phyloP scores from a whole-genome alignment of 2,113 vertebrate genomes.

The Andinoacara biseriatus region DNA sequence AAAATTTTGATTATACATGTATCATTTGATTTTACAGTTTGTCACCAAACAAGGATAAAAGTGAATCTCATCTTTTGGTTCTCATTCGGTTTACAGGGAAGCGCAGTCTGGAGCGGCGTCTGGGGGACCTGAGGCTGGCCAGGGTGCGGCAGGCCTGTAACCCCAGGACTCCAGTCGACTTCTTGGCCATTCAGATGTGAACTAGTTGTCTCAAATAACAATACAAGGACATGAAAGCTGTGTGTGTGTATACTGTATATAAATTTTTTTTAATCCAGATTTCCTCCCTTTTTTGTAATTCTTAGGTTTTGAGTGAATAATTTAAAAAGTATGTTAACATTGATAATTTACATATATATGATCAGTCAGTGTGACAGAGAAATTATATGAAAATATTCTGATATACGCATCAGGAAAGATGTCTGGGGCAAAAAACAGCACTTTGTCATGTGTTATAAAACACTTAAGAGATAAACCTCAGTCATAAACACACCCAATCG shows the following conservation, averaged over 20 bases:
- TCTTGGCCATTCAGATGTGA: constrained; percentile 67
- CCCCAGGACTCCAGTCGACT: constrained; percentile 71
- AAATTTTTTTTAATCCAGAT: neutral
- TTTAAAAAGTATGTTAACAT: neutral
- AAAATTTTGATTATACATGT: neutral
- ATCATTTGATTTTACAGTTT: constrained; percentile 1
- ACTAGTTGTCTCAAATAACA: neutral
- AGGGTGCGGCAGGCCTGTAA: constrained; percentile 70
- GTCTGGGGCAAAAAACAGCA: neutral
- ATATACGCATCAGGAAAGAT: neutral
- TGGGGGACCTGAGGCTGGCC: constrained; percentile 71
- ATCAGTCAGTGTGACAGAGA: neutral
- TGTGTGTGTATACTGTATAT: neutral
- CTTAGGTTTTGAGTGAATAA: neutral
- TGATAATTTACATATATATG: neutral
- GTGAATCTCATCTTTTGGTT: accelerated
- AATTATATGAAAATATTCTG: neutral
- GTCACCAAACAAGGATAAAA: neutral
- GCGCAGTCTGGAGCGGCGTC: constrained; percentile 58
- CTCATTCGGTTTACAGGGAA: constrained; percentile 61
- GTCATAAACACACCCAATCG: constrained; percentile 24
- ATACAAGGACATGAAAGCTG: neutral
- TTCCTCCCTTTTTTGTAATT: neutral
- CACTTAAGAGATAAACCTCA: constrained; percentile 18
- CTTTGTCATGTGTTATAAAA: constrained; percentile 17